Percentiles rank a stretch among this genome's conserved stretches.
phyloP scores from a whole-genome alignment of 2,113 vertebrate species.

The Scomber colias region DNA sequence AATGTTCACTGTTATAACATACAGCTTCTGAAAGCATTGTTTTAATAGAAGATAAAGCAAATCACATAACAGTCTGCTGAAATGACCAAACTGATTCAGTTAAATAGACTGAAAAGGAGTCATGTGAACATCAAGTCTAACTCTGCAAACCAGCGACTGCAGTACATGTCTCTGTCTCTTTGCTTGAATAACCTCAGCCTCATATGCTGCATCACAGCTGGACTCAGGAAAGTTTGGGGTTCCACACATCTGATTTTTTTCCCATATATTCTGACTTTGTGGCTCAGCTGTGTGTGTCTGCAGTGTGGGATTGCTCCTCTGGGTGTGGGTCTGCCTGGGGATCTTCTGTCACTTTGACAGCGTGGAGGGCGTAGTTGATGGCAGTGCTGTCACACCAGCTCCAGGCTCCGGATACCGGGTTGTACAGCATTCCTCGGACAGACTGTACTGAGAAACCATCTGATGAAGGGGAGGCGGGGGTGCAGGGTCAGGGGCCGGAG shows the following conservation, averaged over 20 bases:
- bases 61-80: not conserved
- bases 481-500: not conserved
- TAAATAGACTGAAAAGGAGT: not conserved
- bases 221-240: not conserved
- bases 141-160: not conserved
- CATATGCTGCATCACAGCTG: slow-evolving; percentile 28
- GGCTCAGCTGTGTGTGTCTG: slow-evolving; percentile 58
- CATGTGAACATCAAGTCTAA: not conserved
- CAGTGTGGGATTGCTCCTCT: not conserved
- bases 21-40: not conserved
- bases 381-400: slow-evolving; percentile 88
- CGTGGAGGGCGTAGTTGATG: slow-evolving; percentile 94
- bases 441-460: slow-evolving; percentile 90
- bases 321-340: slow-evolving; percentile 36
- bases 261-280: not conserved
- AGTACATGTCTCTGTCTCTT: slow-evolving; percentile 5
- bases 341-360: slow-evolving; percentile 81
- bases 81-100: slow-evolving; percentile 6
- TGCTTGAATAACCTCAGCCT: slow-evolving; percentile 7
- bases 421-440: slow-evolving; percentile 93
- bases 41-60: slow-evolving; percentile 24
- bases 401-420: slow-evolving; percentile 90
- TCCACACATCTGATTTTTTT: not conserved
- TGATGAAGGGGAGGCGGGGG: slow-evolving; percentile 54
- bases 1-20: not conserved